Conservation (phyloP, 2,797 vertebrate species). For the Tadarida brasiliensis region DNA sequence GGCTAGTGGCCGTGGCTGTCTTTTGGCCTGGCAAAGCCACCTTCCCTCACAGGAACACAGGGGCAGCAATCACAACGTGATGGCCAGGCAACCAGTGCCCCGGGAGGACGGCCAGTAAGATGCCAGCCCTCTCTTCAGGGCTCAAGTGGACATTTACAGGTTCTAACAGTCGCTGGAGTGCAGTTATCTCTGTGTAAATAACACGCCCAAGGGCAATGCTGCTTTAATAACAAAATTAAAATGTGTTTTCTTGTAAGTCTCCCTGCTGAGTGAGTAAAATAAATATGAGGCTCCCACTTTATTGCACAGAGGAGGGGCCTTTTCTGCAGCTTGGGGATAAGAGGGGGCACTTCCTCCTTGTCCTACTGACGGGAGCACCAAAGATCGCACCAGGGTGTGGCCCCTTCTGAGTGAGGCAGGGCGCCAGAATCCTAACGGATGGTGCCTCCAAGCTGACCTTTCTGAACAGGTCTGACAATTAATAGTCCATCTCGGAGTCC, state of each 20-base stretch:
- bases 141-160: background rate
- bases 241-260: background rate
- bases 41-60: background rate
- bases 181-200: background rate
- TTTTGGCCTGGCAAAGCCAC: background rate
- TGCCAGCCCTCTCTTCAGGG: background rate
- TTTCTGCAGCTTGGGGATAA: constrained; percentile 10
- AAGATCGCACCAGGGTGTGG: background rate
- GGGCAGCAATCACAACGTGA: background rate
- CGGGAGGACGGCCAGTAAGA: background rate
- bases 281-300: background rate
- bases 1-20: background rate
- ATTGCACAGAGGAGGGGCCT: background rate
- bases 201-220: background rate
- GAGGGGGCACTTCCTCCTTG: background rate
- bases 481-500: background rate
- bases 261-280: background rate
- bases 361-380: background rate
- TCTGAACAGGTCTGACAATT: background rate
- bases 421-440: background rate
- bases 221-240: background rate
- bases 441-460: background rate
- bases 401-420: background rate
- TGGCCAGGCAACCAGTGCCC: background rate
- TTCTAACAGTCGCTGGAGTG: background rate